A percentile compares a stretch with the other conserved stretches of the same genome.
Evolutionary conservation across 2,113 vertebrate species (phyloP).

Genomic region (Dromiciops gliroides): DNA sequence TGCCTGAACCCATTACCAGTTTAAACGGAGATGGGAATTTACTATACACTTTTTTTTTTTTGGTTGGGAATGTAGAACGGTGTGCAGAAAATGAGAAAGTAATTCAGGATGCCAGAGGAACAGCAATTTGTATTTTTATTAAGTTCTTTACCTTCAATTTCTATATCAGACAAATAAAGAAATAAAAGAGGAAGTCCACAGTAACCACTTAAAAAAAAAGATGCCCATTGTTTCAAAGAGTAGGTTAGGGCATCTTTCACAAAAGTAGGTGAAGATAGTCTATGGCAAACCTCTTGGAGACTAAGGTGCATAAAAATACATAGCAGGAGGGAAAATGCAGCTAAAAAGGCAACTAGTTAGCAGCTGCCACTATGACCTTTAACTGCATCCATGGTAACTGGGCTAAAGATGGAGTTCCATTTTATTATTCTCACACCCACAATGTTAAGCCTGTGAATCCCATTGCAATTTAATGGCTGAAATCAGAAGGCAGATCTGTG

Average conservation of each 20-base stretch:
- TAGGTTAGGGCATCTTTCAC: constrained; percentile 61
- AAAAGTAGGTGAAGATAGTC: constrained; percentile 74
- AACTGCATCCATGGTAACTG: constrained; percentile 93
- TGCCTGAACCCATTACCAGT: constrained; percentile 83
- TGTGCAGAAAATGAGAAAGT: constrained; percentile 77
- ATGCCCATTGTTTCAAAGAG: constrained; percentile 47
- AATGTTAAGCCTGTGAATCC: constrained; percentile 89
- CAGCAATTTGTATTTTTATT: constrained; percentile 60
- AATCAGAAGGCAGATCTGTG: constrained; percentile 92
- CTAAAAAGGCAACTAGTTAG: constrained; percentile 93
- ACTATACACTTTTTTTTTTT: constrained; percentile 58
- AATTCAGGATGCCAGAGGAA: constrained; percentile 53
- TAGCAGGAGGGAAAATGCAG: constrained; percentile 81
- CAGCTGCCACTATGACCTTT: constrained; percentile 94
- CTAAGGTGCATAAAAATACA: constrained; percentile 78
- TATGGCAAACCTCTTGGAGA: constrained; percentile 70
- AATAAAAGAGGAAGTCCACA: constrained; percentile 60
- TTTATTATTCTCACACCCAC: constrained; percentile 94
- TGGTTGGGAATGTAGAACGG: constrained; percentile 66
- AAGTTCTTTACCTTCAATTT: constrained; percentile 54
- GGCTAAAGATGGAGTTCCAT: constrained; percentile 92
- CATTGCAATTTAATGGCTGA: constrained; percentile 90
- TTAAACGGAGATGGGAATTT: constrained; percentile 80
- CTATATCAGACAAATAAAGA: constrained; percentile 61
- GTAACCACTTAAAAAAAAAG: constrained; percentile 52